These are phyloP conservation scores for Diabrotica undecimpunctata DNA, from an alignment of 1,140 invertebrate genomes.

Conservation along the genomic window DNA sequence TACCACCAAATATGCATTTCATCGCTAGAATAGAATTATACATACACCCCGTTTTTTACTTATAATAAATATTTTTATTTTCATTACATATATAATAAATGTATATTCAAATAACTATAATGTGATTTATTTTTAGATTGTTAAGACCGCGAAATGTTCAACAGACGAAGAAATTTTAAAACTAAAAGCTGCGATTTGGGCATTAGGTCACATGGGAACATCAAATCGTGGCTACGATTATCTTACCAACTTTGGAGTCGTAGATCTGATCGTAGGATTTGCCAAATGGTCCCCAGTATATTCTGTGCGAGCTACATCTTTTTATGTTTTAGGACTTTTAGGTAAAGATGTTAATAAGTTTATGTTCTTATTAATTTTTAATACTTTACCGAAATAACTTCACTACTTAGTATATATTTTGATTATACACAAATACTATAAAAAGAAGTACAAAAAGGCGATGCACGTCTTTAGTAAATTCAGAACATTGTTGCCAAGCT, in stretches of 20 bases:
- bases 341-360: neutral
- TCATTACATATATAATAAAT: no score
- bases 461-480: no score
- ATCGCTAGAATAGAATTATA: no score
- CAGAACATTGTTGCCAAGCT: no score
- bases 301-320: slow-evolving; percentile 82
- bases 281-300: slow-evolving; percentile 78
- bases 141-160: slow-evolving; percentile 51
- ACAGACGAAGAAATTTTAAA: slow-evolving; percentile 65
- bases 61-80: no score
- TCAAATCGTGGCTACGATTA: slow-evolving; percentile 70
- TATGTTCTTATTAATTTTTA: neutral
- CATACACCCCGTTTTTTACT: no score
- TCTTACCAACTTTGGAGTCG: slow-evolving; percentile 54
- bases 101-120: no score
- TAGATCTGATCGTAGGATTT: slow-evolving; percentile 63
- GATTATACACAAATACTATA: no score
- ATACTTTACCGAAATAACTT: no score
- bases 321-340: slow-evolving; percentile 81
- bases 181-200: slow-evolving; percentile 88
- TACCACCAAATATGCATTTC: no score
- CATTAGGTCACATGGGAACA: slow-evolving; percentile 77
- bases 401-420: no score
- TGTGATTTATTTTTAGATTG: slow-evolving; percentile 32
- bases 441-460: no score